Base-by-base conservation (phyloP, 2,113 vertebrate species). In the Mesocricetus auratus region DNA sequence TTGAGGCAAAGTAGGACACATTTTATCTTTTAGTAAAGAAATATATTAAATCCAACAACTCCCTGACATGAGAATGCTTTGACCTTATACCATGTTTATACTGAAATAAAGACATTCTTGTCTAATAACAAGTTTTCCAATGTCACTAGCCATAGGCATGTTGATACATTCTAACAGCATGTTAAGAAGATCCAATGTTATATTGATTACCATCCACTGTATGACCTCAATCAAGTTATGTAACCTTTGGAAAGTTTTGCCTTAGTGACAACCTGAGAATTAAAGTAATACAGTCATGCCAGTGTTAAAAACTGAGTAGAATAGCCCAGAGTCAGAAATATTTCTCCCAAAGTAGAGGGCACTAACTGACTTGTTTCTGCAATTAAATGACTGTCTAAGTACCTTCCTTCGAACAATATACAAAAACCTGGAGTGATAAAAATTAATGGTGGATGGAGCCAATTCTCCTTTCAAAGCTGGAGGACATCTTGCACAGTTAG, bases 361-460 rank as follows among this genome's bases (percentile, higher is more conserved):
- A 92, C 22, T 87, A 78, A 12, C 26, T 95, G 66, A 94, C 53
- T 93, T 73, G 24, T 75, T 96, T 94, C n/a, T 71, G 16, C 94
- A 96, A 74, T 92, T 96, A 97, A 94, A 42, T 92, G 17, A 93
- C 62, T 75, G 68, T 92, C 56, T 79, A 58, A 94, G 58, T 58
- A 93, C 58, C 92, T 96, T 90, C 33, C 71, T 96, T 94, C 53
- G 78, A 53, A 97, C 5, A 82, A 86, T 17, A 92, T 21, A 62
- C 24, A 88, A 81, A 96, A 81, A 83, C 79, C 47, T 93, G 42
- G 95, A 92, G 89, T 89, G 53, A 94, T 91, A 79, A 96, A 74
- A 97, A 91, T 90, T 91, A 97, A 96, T 83, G 33, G 89, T 83
- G 93, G 91, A 45, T 95, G n/a, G 75, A 95, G 93, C 71, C 68